A percentile compares a stretch with the other conserved stretches of the same genome.
These are phyloP conservation scores for Lasioglossum malachurum DNA, from an alignment of 2,888 invertebrate genomes.

Conservation along the genomic window DNA sequence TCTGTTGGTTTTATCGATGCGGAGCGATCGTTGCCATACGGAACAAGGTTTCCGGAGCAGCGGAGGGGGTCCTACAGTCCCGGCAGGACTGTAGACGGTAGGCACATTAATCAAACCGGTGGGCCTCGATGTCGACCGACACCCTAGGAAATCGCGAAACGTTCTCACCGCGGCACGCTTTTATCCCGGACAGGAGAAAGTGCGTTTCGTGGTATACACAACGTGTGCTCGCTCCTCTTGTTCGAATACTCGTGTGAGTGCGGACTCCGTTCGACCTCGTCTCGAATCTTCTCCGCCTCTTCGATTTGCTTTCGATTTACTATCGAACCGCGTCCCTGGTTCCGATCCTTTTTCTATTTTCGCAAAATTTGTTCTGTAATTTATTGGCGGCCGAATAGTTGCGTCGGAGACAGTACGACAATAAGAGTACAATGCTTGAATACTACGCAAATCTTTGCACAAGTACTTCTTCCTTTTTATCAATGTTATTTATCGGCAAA, in stretches of 20 bases:
- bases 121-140: constrained; percentile 43
- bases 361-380: too few relatives aligned
- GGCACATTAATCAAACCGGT: constrained; percentile 60
- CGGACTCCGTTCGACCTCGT: neutral
- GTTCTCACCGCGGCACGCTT: constrained; percentile 58
- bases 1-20: constrained; percentile 8
- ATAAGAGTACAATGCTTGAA: too few relatives aligned
- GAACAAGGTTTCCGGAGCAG: constrained; percentile 1
- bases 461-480: too few relatives aligned
- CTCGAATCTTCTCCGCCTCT: neutral
- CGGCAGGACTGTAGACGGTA: neutral
- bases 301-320: neutral
- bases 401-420: too few relatives aligned
- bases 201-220: constrained; percentile 62
- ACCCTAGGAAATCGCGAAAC: constrained; percentile 65
- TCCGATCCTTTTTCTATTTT: too few relatives aligned
- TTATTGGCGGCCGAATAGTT: too few relatives aligned
- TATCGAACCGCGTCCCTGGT: neutral
- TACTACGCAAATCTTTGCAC: too few relatives aligned
- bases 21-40: constrained; percentile 6
- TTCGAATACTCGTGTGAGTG: neutral
- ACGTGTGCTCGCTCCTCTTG: constrained; percentile 30
- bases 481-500: too few relatives aligned
- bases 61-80: too few relatives aligned
- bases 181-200: constrained; percentile 65